Evolutionary conservation across 2,113 vertebrate genomes (phyloP).

Genomic region (Plectropomus leopardus): DNA sequence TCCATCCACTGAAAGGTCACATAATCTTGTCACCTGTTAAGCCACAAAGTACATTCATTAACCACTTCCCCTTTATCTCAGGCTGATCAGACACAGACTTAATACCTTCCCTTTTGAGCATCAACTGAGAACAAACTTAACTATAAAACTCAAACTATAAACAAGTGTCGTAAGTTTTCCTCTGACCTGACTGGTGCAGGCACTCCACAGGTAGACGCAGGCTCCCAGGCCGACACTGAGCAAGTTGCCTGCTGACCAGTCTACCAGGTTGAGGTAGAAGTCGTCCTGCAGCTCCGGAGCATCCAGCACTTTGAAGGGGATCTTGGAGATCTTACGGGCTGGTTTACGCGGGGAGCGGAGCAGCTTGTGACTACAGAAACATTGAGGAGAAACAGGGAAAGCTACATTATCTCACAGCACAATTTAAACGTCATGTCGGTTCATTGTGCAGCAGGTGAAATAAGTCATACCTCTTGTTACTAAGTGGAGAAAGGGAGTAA

Average conservation of each 20-base stretch:
- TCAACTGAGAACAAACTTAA: background rate
- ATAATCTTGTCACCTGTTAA: slow-evolving; percentile 93
- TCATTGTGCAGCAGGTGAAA: background rate
- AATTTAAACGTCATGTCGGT: background rate
- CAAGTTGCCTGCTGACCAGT: slow-evolving; percentile 98
- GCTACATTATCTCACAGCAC: accelerated
- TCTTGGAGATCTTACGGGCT: slow-evolving; percentile 99
- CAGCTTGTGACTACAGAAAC: slow-evolving; percentile 91
- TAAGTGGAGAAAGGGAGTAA: slow-evolving; percentile 88
- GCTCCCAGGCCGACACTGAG: slow-evolving; percentile 97
- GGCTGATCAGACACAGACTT: too few species aligned
- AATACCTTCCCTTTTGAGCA: too few species aligned
- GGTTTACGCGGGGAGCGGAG: slow-evolving; percentile 96
- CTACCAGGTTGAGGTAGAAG: slow-evolving; percentile 99
- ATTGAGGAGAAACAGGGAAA: background rate
- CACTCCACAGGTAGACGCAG: slow-evolving; percentile 98
- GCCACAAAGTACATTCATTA: background rate
- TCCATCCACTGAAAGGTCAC: slow-evolving; percentile 97
- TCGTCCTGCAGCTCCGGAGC: slow-evolving; percentile 98
- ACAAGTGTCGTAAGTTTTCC: background rate
- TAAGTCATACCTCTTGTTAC: slow-evolving; percentile 85
- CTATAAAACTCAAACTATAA: background rate
- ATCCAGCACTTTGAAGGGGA: slow-evolving; percentile 98
- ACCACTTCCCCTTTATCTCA: too few species aligned
- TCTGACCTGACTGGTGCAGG: slow-evolving; percentile 96